Base-by-base conservation (phyloP, 37 sponge, comb jelly and placozoan species). In the Ephydatia muelleri region DNA sequence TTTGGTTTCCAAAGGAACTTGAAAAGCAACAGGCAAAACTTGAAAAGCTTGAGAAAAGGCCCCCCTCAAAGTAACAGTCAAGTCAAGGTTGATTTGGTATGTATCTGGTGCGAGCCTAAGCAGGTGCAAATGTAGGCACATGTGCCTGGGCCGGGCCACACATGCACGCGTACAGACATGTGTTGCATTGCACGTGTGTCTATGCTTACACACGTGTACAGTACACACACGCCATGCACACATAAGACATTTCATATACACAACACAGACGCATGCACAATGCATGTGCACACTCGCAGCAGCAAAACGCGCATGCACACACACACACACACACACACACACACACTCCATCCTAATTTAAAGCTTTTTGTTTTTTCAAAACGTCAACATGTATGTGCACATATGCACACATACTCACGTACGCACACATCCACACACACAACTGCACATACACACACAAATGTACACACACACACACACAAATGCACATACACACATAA, bases 21-120 rank as follows among this genome's bases (percentile, higher is more conserved):
- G 92, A 92, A 19, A 88, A 77, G 33, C 88, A 88, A 47, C 88
- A 84, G 39, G 74, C 31, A 23, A 84, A 77, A 57, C 12, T 92
- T 47, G 92, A 92, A 27, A 84, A 88, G 43, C 78, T 82, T 34
- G 78, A 83, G 38, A 49, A 65, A 32, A 86, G 8, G 47, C 47
- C 47, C 4, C 47, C 47, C n/a, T 8, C 47, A 43, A 43, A 43
- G 47, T 8, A 8, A 11, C 47, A 43, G 47, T 43, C 47, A 43
- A 43, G 47, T 43, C 47, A 43, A 43, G 8, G 8, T 43, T 43
- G 47, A 43, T 8, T 8, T 43, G 47, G 47, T 43, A 8, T 43
- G 47, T n/a, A n/a, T n/a, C n/a, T n/a, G n/a, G n/a, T n/a, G n/a
- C n/a, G n/a, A n/a, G n/a, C n/a, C n/a, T n/a, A n/a, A n/a, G n/a